Evolutionary conservation across 2,113 vertebrate genomes (phyloP).

Genomic region (Penelope pileata): DNA sequence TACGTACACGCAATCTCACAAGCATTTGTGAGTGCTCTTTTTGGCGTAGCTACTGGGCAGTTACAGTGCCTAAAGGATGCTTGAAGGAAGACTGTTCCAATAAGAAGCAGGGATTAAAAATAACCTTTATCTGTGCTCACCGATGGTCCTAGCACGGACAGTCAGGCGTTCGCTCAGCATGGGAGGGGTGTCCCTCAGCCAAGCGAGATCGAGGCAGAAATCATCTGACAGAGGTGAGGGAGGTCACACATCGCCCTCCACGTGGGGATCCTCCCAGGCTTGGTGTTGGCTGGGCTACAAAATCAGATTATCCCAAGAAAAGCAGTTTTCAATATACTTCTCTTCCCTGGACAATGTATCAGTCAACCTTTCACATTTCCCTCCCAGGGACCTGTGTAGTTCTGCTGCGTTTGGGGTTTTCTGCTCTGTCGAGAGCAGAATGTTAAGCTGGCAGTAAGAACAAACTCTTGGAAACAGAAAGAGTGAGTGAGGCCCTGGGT

Average conservation of each 20-base stretch:
- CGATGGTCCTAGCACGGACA: neutral
- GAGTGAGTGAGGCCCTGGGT: neutral
- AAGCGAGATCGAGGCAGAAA: conserved; percentile 5
- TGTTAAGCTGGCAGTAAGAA: neutral
- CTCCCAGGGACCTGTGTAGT: neutral
- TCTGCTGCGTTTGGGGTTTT: neutral
- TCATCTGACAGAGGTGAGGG: conserved; percentile 9
- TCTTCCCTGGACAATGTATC: conserved; percentile 20
- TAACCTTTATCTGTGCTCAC: neutral
- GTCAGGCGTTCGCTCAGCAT: neutral
- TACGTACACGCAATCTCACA: neutral
- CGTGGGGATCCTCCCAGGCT: neutral
- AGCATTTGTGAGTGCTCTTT: neutral
- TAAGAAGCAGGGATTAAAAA: neutral
- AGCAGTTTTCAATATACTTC: neutral
- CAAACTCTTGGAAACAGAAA: neutral
- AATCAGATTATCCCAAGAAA: conserved; percentile 41
- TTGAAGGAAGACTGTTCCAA: neutral
- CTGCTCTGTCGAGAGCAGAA: neutral
- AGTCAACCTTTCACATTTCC: neutral
- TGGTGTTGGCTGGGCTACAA: neutral
- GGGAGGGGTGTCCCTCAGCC: conserved; percentile 44
- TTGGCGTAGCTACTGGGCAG: neutral
- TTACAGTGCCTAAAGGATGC: neutral
- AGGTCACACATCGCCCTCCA: conserved; percentile 15